Base-by-base conservation (phyloP, 2,113 vertebrate species). In the Elachura formosa region DNA sequence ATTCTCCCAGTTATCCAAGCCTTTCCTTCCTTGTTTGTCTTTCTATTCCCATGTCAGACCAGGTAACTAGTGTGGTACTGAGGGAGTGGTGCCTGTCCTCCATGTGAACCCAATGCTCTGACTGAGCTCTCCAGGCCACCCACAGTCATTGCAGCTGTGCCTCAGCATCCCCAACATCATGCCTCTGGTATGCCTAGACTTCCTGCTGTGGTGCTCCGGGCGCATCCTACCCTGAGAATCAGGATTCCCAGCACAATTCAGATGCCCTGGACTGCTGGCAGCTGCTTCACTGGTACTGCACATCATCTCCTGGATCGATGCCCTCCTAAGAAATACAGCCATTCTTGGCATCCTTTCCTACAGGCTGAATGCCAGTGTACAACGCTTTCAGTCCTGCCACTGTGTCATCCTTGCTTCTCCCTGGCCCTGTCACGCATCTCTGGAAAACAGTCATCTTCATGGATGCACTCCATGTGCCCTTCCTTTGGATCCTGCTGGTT, bases 251-350 rank as follows among this genome's bases (percentile, higher is more conserved):
- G 68, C 40, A 59, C 36, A 71, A 14, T 67, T 84, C 55, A 74
- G 51, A 59, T 36, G 16, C 48, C 43, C 48, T 84, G 73, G 45
- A 25, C 46, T 71, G 56, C 64, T 95, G 45, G 84, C 76, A 92
- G 51, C 5, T 8, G 43, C 75, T 83, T 76, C 1, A 1, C 45
- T 68, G 48, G 49, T 72, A 5, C 49, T 16, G 33, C 69, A 68
- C 41, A 79, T 56, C 78, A 69, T 58, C 59, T 90, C n/a, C 86
- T 95, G 95, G 86, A 90, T 55, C 1, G 0, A 63, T 90, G 72
- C 75, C 86, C 55, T 88, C 71, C 67, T 43, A 49, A 67, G 76
- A 73, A 90, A 86, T 31, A 40, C 67, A 85, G 46, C 48, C 59
- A 52, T 63, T 80, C 56, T 67, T 84, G 83, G 86, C 93, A 84